phyloP scores from a whole-genome alignment of 2,797 vertebrate species.

The Chromis chromis region DNA sequence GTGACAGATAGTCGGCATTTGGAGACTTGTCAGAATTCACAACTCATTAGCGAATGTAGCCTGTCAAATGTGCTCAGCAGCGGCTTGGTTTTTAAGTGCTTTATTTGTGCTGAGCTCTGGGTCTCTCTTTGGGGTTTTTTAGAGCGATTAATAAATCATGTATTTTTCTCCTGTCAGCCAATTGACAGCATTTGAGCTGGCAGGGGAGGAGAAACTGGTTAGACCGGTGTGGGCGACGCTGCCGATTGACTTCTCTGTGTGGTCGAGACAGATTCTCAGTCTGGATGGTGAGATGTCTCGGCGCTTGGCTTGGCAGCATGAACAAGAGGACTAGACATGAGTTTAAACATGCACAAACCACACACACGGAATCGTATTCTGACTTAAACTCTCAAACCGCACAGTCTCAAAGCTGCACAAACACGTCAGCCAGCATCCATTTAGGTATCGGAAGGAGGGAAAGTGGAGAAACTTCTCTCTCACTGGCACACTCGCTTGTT shows the following conservation, averaged over 20 bases:
- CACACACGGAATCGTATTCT: neutral
- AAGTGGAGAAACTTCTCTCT: constrained; percentile 68
- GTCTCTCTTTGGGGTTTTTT: constrained; percentile 77
- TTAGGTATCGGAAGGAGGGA: constrained; percentile 56
- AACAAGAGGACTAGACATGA: constrained; percentile 46
- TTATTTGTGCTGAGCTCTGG: constrained; percentile 68
- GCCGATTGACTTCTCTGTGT: constrained; percentile 53
- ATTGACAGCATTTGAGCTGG: constrained; percentile 78
- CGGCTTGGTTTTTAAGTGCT: constrained; percentile 72
- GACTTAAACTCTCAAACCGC: constrained; percentile 17
- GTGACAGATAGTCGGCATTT: constrained; percentile 61
- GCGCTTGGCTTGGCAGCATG: constrained; percentile 36
- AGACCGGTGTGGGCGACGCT: constrained; percentile 24
- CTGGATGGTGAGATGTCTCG: constrained; percentile 50
- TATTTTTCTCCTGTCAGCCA: constrained; percentile 66
- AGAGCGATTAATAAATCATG: constrained; percentile 81
- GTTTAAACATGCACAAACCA: constrained; percentile 50
- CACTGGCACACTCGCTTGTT: constrained; percentile 53
- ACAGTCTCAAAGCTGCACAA: constrained; percentile 23
- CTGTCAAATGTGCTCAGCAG: constrained; percentile 65
- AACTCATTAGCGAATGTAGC: constrained; percentile 57
- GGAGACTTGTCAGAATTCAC: constrained; percentile 66
- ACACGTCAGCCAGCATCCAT: constrained; percentile 52
- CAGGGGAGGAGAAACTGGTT: constrained; percentile 61
- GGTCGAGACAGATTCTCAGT: constrained; percentile 57